Percentiles rank a stretch among this genome's conserved stretches.
Evolutionary conservation across 92 coral and sea anemone genomes (phyloP).

Genomic region (Epizoanthus illoricatus): DNA sequence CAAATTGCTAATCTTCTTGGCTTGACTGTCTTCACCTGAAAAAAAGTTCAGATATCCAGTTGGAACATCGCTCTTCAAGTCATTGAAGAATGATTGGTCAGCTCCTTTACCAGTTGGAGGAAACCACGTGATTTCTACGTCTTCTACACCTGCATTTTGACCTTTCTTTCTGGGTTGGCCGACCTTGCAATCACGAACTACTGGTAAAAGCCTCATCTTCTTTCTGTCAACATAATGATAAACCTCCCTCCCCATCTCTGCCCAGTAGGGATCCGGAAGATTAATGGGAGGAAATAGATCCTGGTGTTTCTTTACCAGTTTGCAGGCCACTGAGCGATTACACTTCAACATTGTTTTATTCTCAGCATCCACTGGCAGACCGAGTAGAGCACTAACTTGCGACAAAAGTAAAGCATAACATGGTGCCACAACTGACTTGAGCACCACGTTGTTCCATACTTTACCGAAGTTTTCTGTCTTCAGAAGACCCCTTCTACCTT

Average conservation of each 20-base stretch:
- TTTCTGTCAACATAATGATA: constrained; percentile 55
- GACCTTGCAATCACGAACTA: constrained; percentile 19
- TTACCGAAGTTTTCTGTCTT: constrained; percentile 36
- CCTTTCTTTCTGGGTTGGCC: constrained; percentile 10
- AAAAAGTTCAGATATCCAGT: neutral
- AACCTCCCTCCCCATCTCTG: constrained; percentile 58
- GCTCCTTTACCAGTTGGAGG: constrained; percentile 63
- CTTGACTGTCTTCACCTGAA: neutral
- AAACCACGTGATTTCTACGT: constrained; percentile 48
- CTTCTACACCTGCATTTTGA: neutral
- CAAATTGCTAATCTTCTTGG: neutral
- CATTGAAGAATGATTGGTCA: constrained; percentile 59
- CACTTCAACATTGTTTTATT: constrained; percentile 6
- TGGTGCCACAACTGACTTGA: constrained; percentile 58
- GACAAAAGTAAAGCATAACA: constrained; percentile 62
- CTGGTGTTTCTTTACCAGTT: constrained; percentile 44
- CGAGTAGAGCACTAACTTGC: constrained; percentile 33
- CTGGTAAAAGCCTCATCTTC: constrained; percentile 59
- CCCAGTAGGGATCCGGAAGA: constrained; percentile 51
- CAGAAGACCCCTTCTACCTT: constrained; percentile 62
- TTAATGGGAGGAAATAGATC: constrained; percentile 53
- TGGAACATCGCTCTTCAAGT: constrained; percentile 21
- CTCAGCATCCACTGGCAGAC: constrained; percentile 19
- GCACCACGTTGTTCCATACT: constrained; percentile 63
- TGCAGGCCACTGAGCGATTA: constrained; percentile 8